phyloP scores from a whole-genome alignment of 92 coral and sea anemone species.

The Chrysogorgia sp. region DNA sequence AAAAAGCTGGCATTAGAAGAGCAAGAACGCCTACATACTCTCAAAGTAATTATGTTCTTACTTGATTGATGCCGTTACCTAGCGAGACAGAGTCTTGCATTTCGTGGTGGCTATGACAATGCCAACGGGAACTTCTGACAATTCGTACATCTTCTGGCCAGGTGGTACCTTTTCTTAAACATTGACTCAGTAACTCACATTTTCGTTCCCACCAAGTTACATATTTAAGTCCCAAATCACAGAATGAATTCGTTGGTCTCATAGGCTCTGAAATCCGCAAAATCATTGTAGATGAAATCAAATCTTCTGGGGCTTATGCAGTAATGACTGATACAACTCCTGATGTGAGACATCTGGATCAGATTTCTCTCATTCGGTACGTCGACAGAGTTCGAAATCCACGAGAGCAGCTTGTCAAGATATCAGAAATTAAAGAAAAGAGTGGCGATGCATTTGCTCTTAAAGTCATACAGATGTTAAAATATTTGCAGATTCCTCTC shows the following conservation, averaged over 20 bases:
- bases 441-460: not conserved
- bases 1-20: not conserved
- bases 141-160: not conserved
- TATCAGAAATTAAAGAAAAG: slow-evolving; percentile 5
- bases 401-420: slow-evolving; percentile 18
- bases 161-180: not conserved
- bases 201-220: not conserved
- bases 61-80: not conserved
- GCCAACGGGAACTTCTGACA: slow-evolving; percentile 3
- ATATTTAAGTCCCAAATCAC: not conserved
- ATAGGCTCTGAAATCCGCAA: not conserved
- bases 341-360: slow-evolving; percentile 28
- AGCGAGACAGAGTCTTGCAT: not conserved
- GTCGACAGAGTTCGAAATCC: not conserved
- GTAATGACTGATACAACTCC: slow-evolving; percentile 28
- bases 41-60: not conserved
- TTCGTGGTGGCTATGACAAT: not conserved
- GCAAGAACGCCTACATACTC: not conserved
- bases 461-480: not conserved
- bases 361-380: slow-evolving; percentile 23
- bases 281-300: not conserved
- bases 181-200: not conserved
- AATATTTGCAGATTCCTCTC: not conserved
- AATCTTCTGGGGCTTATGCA: slow-evolving; percentile 6
- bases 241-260: not conserved